Evolutionary conservation across 2,113 vertebrate species (phyloP).

Genomic region (Dascyllus trimaculatus): DNA sequence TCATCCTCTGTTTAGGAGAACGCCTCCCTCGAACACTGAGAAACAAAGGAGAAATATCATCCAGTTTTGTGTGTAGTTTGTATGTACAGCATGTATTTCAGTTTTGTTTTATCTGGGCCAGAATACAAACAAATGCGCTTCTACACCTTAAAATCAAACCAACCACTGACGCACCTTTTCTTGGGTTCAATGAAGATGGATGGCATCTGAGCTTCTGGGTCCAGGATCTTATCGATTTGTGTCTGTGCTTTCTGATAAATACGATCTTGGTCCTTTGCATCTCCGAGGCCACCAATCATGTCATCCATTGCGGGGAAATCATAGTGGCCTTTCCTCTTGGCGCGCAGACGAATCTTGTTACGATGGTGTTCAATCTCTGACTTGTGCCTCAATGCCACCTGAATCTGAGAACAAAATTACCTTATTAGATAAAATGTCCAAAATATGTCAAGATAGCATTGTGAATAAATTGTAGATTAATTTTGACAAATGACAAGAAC

Average conservation of each 20-base stretch:
- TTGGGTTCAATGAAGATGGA: constrained; percentile 91
- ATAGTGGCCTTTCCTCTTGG: constrained; percentile 97
- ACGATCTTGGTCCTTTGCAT: constrained; percentile 91
- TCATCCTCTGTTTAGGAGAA: constrained; percentile 92
- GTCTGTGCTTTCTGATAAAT: constrained; percentile 95
- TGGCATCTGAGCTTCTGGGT: constrained; percentile 89
- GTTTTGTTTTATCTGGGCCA: not conserved
- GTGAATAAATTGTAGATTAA: not conserved
- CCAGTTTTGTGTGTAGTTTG: no score
- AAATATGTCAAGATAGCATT: no score
- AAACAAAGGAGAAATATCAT: constrained; percentile 21
- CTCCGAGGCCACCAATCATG: constrained; percentile 81
- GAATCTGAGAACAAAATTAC: constrained; percentile 84
- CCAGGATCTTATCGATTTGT: constrained; percentile 98
- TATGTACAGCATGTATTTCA: no score
- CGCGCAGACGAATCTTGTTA: constrained; percentile 97
- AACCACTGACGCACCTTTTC: constrained; percentile 85
- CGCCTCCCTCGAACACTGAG: constrained; percentile 90
- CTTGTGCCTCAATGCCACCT: constrained; percentile 95
- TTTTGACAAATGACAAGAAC: not conserved
- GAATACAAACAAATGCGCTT: not conserved
- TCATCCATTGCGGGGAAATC: constrained; percentile 97
- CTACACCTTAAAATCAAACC: not conserved
- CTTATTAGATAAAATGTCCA: not conserved
- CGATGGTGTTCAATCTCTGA: constrained; percentile 98